Base-by-base conservation (phyloP, 2,888 invertebrate genomes). In the Lycaena phlaeas region DNA sequence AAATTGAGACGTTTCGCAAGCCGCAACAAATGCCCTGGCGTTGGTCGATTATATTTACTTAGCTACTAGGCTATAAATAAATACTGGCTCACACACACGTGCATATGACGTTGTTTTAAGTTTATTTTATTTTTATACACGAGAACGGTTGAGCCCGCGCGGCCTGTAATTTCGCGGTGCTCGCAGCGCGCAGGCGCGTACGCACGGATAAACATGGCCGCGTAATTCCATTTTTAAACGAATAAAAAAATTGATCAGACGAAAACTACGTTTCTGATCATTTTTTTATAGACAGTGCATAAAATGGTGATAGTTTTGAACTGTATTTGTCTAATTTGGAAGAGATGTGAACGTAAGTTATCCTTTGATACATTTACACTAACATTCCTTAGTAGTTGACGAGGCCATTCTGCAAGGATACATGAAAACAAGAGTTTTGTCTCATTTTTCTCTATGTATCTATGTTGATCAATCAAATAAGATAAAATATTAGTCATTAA, bases 1-100 rank as follows among this genome's bases (percentile, higher is more conserved):
- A 64, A 74, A 84, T 82, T 74, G 72, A 84, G 84, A 79, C 78
- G 69, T 84, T 77, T 70, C 61, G 66, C 69, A 71, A 73, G 79
- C 84, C 82, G 66, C 82, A 79, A 73, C 71, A 65, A 68, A 64
- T 66, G 62, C 58, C 62, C 66, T 64, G 67, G 66, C 64, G 66
- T 68, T 64, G 61, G 59, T 58, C 66, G 69, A n/a, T 67, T 71
- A 68, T 74, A 77, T 79, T 78, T 75, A 84, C 81, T 79, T 81
- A 78, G 81, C 79, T 78, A 77, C 76, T 77, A 76, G 75, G 72
- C 82, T 84, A 84, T 82, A 82, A 84, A 84, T 82, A 82, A 82
- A 81, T 82, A 81, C 74, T 62, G 71, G 72, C 76, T 68, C 82
- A 64, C 84, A 68, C 82, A 82, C 81, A 81, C 75, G 74, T 73